Base-by-base conservation (phyloP, 2,113 vertebrate genomes). In the Myiagra hebetior region DNA sequence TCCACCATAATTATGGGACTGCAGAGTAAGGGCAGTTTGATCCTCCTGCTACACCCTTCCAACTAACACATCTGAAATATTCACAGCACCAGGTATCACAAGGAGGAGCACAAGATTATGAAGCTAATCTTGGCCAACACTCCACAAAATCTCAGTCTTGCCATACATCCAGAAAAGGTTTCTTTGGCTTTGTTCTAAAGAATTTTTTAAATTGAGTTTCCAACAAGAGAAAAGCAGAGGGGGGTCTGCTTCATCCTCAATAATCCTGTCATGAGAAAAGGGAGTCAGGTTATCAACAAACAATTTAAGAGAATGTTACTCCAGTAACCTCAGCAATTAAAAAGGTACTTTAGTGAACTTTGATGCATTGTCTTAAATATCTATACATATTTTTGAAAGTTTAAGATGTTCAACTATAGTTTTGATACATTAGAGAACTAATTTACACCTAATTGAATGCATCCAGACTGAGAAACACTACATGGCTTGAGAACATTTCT, bases 241-340 rank as follows among this genome's bases (percentile, higher is more conserved):
- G 12, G 26, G 11, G 10, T 72, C 60, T 90, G 14, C 49, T 60
- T 76, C 75, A 93, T 42, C 52, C 33, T 88, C 50, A 76, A 2
- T 62, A 91, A 92, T 57, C 41, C 64, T 65, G 30, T 30, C 68
- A 65, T 24, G 31, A 93, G 49, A 68, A 90, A 84, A 85, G 56
- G 16, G 14, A 87, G 27, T 21, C 47, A 70, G 14, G n/a, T 85
- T 60, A 85, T 17, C 69, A 81, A 60, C 35, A 88, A 67, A 49
- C 1, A 1, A 82, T 60, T 94, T 85, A 78, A 7, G 6, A 75
- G 39, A 24, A 47, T 0, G 0, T 20, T 59, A 47, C 22, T 93
- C 74, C 31, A 75, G 24, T 75, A 91, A 87, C 69, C 65, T 87
- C 44, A 68, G 65, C 57, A 85, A 79, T 60, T 82, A 81, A 97